These are phyloP conservation scores for Xylota segnis DNA, from an alignment of 2,888 invertebrate genomes.

Conservation along the genomic window DNA sequence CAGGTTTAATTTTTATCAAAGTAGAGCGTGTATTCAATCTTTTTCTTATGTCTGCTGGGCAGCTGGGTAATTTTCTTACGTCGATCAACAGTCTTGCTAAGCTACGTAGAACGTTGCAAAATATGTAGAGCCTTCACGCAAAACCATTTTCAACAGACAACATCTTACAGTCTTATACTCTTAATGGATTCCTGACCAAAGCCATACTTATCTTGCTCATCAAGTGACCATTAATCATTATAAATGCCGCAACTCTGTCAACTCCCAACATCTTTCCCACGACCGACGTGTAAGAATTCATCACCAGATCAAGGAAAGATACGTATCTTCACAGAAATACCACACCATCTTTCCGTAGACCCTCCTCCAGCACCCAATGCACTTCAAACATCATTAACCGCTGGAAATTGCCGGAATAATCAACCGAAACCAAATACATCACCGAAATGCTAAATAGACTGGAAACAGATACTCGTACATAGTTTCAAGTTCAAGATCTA, in stretches of 20 bases:
- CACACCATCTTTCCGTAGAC: neutral
- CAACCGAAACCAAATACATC: constrained; percentile 42
- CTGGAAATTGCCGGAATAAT: constrained; percentile 53
- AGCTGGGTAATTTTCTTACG: too few relatives aligned
- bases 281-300: constrained; percentile 39
- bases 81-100: too few relatives aligned
- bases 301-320: constrained; percentile 14
- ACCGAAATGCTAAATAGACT: constrained; percentile 45
- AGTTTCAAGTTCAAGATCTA: constrained; percentile 70
- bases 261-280: constrained; percentile 40
- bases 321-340: constrained; percentile 5
- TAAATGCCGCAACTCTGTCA: constrained; percentile 17
- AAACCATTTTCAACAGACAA: too few relatives aligned
- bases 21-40: too few relatives aligned
- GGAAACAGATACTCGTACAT: constrained; percentile 38
- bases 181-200: too few relatives aligned
- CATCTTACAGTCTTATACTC: too few relatives aligned
- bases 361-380: neutral
- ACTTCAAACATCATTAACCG: constrained; percentile 46
- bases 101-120: too few relatives aligned
- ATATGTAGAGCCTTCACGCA: too few relatives aligned
- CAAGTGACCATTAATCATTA: constrained; percentile 41
- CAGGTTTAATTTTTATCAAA: too few relatives aligned
- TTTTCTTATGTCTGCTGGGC: too few relatives aligned
- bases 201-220: neutral